Evolutionary conservation across 23 tunicate genomes (phyloP).

Genomic region (Corella eumyota): DNA sequence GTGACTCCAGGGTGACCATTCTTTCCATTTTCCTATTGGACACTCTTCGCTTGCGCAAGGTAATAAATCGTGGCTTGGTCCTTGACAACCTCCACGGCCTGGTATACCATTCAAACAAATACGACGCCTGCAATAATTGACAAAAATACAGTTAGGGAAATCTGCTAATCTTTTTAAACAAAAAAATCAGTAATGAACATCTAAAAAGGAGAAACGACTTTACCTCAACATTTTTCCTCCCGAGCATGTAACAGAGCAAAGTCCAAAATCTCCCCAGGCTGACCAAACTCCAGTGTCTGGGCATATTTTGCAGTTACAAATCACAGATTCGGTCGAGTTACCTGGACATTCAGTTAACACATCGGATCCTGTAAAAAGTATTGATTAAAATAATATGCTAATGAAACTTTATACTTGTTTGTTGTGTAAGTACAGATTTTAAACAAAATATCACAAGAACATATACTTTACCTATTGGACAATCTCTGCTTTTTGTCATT

Average conservation of each 20-base stretch:
- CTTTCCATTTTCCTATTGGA: constrained; percentile 30
- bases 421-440: not conserved
- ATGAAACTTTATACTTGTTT: not conserved
- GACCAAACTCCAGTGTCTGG: constrained; percentile 59
- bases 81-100: constrained; percentile 65
- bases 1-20: constrained; percentile 21
- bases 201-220: not conserved
- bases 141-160: too few species aligned
- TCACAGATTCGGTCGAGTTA: constrained; percentile 4
- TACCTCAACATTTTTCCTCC: constrained; percentile 31
- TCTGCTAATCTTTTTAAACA: too few species aligned
- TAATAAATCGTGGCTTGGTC: constrained; percentile 5
- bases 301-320: constrained; percentile 36
- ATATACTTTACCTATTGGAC: constrained; percentile 2
- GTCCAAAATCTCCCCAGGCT: constrained; percentile 36
- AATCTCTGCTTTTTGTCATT: constrained; percentile 15
- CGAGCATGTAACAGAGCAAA: constrained; percentile 42
- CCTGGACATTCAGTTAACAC: constrained; percentile 26
- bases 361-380: not conserved
- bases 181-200: not conserved
- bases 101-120: constrained; percentile 66
- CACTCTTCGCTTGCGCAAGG: constrained; percentile 15
- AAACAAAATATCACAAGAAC: too few species aligned
- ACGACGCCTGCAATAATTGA: constrained; percentile 24
- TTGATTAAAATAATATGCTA: not conserved